These are phyloP conservation scores for Merops nubicus DNA, from an alignment of 2,113 vertebrate species.

Conservation along the genomic window DNA sequence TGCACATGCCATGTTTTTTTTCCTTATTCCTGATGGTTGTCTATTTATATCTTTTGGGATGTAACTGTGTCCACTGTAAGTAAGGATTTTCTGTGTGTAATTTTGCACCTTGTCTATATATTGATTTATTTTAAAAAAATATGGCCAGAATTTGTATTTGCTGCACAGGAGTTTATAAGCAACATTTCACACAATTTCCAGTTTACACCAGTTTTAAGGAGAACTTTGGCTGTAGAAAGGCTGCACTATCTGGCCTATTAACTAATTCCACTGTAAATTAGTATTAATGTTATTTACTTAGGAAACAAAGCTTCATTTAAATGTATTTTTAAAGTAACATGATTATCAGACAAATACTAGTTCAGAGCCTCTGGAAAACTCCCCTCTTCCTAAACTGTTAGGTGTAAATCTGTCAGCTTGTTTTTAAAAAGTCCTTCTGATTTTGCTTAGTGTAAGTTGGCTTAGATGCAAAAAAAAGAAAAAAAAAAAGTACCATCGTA, in stretches of 20 bases:
- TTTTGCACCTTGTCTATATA: neutral
- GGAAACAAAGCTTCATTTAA: constrained; percentile 15
- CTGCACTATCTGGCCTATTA: neutral
- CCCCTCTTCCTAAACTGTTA: neutral
- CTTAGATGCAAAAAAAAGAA: neutral
- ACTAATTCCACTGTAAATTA: neutral
- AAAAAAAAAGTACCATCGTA: neutral
- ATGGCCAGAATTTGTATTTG: neutral
- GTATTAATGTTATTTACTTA: neutral
- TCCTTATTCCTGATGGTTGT: neutral
- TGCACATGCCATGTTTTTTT: neutral
- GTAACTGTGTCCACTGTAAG: neutral
- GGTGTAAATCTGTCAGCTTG: neutral
- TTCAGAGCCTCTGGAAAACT: neutral
- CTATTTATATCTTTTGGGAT: neutral
- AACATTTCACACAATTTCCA: neutral
- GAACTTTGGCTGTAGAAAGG: neutral
- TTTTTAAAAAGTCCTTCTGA: neutral
- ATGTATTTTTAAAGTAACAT: neutral
- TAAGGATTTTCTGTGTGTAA: neutral
- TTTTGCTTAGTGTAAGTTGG: neutral
- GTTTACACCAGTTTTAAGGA: neutral
- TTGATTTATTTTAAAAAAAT: neutral
- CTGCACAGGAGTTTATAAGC: neutral
- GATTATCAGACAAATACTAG: neutral